Conservation (phyloP, 2,888 invertebrate species). For the Brachyptera putata region DNA sequence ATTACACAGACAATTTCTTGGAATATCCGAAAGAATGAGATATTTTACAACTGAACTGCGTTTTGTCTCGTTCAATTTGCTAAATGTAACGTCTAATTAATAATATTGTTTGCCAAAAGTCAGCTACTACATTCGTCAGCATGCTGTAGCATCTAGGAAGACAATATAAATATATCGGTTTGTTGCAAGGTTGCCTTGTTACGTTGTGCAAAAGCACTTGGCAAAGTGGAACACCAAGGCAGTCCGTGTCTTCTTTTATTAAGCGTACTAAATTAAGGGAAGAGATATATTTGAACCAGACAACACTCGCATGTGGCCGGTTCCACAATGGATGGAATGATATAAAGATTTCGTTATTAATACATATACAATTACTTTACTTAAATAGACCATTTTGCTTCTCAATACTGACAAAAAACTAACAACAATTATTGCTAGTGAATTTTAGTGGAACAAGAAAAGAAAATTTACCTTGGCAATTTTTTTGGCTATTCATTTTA, state of each 20-base stretch:
- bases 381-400: slow-evolving; percentile 27
- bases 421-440: slow-evolving; percentile 50
- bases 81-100: no score
- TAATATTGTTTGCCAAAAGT: slow-evolving; percentile 6
- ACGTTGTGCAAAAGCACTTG: slow-evolving; percentile 34
- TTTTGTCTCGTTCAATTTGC: no score
- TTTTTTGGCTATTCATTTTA: no score
- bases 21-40: no score
- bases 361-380: no score
- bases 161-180: slow-evolving; percentile 27
- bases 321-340: slow-evolving; percentile 36
- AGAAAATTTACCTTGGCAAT: not conserved
- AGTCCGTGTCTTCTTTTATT: slow-evolving; percentile 29
- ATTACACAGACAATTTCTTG: no score
- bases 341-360: slow-evolving; percentile 32
- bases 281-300: slow-evolving; percentile 28
- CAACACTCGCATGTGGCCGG: slow-evolving; percentile 13
- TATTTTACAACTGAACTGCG: no score
- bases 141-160: slow-evolving; percentile 35
- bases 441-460: slow-evolving; percentile 39
- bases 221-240: slow-evolving; percentile 30
- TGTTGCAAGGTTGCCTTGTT: slow-evolving; percentile 1
- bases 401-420: slow-evolving; percentile 51
- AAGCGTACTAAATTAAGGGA: slow-evolving; percentile 37
- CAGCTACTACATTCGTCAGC: slow-evolving; percentile 30